Conservation (phyloP, 2,888 invertebrate species). For the Netelia inedita region DNA sequence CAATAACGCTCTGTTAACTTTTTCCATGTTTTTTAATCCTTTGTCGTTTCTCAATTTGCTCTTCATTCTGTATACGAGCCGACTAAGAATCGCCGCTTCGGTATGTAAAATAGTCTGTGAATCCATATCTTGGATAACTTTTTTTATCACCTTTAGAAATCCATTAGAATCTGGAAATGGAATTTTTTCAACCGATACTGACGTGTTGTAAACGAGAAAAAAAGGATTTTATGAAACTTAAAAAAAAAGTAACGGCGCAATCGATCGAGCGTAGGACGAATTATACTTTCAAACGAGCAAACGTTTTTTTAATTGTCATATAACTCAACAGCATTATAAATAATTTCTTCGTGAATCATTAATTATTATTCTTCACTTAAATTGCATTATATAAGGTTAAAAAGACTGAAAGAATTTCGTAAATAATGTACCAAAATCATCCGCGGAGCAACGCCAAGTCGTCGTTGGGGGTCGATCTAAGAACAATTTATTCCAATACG, state of each 20-base stretch:
- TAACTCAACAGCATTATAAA: background rate
- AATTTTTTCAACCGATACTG: background rate
- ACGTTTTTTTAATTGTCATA: background rate
- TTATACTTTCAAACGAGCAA: background rate
- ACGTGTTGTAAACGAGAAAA: background rate
- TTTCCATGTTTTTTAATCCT: conserved; percentile 87
- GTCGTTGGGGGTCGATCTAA: conserved; percentile 78
- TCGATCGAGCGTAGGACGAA: too few species aligned
- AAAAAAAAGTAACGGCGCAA: background rate
- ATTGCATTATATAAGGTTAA: background rate
- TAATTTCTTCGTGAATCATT: background rate
- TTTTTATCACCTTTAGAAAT: conserved; percentile 72
- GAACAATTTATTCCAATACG: conserved; percentile 78
- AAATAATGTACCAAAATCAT: conserved; percentile 75
- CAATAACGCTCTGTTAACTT: conserved; percentile 86
- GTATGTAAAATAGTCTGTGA: conserved; percentile 86
- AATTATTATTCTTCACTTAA: too few species aligned
- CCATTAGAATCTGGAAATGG: conserved; percentile 72
- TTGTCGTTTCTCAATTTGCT: conserved; percentile 88
- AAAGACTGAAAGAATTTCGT: background rate
- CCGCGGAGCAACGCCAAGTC: conserved; percentile 72
- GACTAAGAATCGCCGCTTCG: conserved; percentile 87
- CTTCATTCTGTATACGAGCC: conserved; percentile 87
- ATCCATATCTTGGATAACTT: conserved; percentile 74
- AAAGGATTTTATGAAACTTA: background rate